Evolutionary conservation across 2,113 vertebrate genomes (phyloP), one percentile per base, ranked within the genome.

Genomic region (Chroicocephalus ridibundus): DNA sequence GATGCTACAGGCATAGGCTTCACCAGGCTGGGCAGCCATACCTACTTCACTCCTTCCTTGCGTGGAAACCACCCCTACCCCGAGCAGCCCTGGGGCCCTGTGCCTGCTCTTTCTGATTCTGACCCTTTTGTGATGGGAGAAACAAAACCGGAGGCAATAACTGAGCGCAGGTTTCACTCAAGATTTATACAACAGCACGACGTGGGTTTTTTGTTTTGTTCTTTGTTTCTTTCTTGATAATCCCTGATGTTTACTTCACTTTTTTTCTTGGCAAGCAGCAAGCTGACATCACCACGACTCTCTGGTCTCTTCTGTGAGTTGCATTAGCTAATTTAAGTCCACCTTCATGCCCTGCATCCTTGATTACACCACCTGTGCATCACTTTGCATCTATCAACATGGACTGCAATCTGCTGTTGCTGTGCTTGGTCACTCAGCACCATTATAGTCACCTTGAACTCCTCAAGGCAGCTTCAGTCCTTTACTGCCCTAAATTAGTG

Each of bases 181-280:
- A 69, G 54, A 61, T 79, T 93, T 94, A 82, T 79, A 61, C 47
- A 93, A 65, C 44, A 85, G 70, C 29, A 65, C 36, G 20, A 65
- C 9, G 0, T 10, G 19, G 5, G 3, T 10, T 22, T 4, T 32
- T 42, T 82, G 26, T 54, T 82, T 78, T 74, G 40, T 5, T 6
- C 40, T 76, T 94, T 64, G 64, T 61, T 96, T 69, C 77, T 86
- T 93, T 93, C 75, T 95, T 80, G 36, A 58, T 93, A 72, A 93
- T 79, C n/a, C 29, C 42, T 86, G 34, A 40, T 40, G 29, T 44
- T 89, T 64, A 22, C 57, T 89, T 89, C 42, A 82, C 42, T 86
- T 87, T 66, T 52, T 52, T 65, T 61, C 38, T 79, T 71, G 40
- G 44, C 26, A 79, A 61, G 40, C 15, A 9, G 42, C 25, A 29